A percentile compares a stretch with the other conserved stretches of the same genome.
Evolutionary conservation across 2,797 vertebrate genomes (phyloP).

Genomic region (Microctenopoma steveboyesi): DNA sequence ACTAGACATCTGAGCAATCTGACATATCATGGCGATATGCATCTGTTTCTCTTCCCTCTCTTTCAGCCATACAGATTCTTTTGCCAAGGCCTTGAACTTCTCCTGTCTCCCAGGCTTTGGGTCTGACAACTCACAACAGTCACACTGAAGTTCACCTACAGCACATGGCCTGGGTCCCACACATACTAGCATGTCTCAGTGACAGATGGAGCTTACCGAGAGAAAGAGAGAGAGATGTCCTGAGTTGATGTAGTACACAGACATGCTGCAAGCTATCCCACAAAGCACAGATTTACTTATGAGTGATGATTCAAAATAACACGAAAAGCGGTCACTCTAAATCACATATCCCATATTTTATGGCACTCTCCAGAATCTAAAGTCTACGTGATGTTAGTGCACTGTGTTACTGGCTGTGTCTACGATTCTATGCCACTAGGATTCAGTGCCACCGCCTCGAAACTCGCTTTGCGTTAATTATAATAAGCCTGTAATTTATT

Average conservation of each 20-base stretch:
- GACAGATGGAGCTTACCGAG: conserved; percentile 73
- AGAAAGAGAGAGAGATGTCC: conserved; percentile 46
- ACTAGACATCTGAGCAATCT: conserved; percentile 33
- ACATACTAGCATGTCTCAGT: conserved; percentile 55
- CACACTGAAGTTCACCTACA: conserved; percentile 64
- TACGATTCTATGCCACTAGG: too few relatives aligned
- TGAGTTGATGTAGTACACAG: conserved; percentile 64
- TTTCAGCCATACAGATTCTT: conserved; percentile 38
- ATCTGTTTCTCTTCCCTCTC: conserved; percentile 52
- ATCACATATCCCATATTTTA: background rate
- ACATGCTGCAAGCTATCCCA: conserved; percentile 46
- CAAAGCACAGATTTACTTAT: conserved; percentile 34
- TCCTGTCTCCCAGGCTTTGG: conserved; percentile 50
- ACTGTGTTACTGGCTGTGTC: background rate
- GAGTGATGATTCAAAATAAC: conserved; percentile 32
- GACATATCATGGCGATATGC: conserved; percentile 53
- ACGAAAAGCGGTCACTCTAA: conserved; percentile 12
- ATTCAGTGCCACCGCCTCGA: too few relatives aligned
- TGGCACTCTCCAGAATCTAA: background rate
- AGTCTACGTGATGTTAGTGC: background rate
- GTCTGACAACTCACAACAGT: conserved; percentile 55
- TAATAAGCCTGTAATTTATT: too few relatives aligned
- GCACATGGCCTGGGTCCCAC: conserved; percentile 56
- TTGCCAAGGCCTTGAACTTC: conserved; percentile 62
- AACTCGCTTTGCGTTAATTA: too few relatives aligned